Percentiles rank a stretch among this genome's conserved stretches.
Conservation (phyloP, 2,888 invertebrate genomes). For the Epistrophe eligans region DNA sequence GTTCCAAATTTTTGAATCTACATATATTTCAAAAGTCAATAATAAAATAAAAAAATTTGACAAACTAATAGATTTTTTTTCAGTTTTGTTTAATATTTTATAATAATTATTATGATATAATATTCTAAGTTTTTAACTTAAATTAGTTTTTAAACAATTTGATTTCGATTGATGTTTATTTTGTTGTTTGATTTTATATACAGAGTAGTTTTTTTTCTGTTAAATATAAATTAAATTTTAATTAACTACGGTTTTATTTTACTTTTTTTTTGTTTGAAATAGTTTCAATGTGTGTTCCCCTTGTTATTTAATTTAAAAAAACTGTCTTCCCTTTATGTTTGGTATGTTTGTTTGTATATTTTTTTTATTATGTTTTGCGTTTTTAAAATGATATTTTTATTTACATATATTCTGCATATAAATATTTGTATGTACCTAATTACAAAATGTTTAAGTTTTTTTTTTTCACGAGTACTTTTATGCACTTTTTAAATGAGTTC, state of each 20-base stretch:
- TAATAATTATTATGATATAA: constrained; percentile 54
- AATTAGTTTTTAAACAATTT: constrained; percentile 68
- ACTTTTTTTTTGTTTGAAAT: constrained; percentile 57
- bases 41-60: constrained; percentile 66
- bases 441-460: constrained; percentile 45
- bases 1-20: constrained; percentile 69
- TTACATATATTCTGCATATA: constrained; percentile 54
- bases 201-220: constrained; percentile 20
- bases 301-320: constrained; percentile 61
- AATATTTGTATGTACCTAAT: constrained; percentile 43
- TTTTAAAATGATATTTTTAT: constrained; percentile 70
- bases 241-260: constrained; percentile 64
- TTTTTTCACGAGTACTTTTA: constrained; percentile 16
- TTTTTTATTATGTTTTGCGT: constrained; percentile 31
- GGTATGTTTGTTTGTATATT: constrained; percentile 46
- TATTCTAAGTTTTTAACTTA: constrained; percentile 63
- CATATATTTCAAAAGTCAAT: constrained; percentile 58
- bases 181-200: constrained; percentile 44
- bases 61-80: constrained; percentile 50
- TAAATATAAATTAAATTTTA: constrained; percentile 50
- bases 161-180: constrained; percentile 62
- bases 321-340: constrained; percentile 43
- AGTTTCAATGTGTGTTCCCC: constrained; percentile 71
- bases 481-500: constrained; percentile 11
- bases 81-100: not conserved